A percentile compares a stretch with the other conserved stretches of the same genome.
Conservation (phyloP, 2,113 vertebrate genomes). For the Excalfactoria chinensis region DNA sequence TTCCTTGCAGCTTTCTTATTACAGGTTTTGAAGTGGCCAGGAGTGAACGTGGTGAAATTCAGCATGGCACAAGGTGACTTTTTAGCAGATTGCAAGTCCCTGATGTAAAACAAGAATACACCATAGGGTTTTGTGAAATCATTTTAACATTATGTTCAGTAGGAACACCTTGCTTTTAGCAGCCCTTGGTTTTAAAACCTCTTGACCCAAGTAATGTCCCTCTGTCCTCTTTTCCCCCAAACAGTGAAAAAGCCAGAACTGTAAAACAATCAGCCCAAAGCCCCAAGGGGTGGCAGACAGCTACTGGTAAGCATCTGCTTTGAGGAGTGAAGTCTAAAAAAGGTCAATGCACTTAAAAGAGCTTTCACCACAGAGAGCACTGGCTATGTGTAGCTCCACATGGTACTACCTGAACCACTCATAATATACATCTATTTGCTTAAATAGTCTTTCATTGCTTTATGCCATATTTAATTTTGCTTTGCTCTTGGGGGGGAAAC, state of each 20-base stretch:
- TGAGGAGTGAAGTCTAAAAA: not conserved
- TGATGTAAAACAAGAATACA: not conserved
- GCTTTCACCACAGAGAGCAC: not conserved
- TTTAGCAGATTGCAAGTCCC: not conserved
- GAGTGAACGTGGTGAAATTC: not conserved
- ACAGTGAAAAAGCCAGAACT: not conserved
- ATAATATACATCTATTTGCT: not conserved
- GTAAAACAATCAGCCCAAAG: not conserved
- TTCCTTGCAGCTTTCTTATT: not conserved
- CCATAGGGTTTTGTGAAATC: rapidly evolving
- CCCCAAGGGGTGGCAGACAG: not conserved
- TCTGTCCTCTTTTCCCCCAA: not conserved
- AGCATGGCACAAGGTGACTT: not conserved
- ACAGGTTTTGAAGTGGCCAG: not conserved
- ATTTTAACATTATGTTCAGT: not conserved
- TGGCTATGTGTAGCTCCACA: not conserved
- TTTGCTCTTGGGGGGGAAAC: not conserved
- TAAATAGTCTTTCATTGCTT: not conserved
- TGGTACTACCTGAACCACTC: not conserved
- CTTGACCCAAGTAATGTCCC: not conserved
- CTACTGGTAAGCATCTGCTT: not conserved
- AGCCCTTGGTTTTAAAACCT: not conserved
- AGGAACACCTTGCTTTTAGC: not conserved
- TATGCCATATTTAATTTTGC: not conserved
- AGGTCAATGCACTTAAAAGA: rapidly evolving